Percentiles rank a stretch among this genome's conserved stretches.
These are phyloP conservation scores for Callaeas wilsoni DNA, from an alignment of 2,113 vertebrate genomes.

Conservation along the genomic window DNA sequence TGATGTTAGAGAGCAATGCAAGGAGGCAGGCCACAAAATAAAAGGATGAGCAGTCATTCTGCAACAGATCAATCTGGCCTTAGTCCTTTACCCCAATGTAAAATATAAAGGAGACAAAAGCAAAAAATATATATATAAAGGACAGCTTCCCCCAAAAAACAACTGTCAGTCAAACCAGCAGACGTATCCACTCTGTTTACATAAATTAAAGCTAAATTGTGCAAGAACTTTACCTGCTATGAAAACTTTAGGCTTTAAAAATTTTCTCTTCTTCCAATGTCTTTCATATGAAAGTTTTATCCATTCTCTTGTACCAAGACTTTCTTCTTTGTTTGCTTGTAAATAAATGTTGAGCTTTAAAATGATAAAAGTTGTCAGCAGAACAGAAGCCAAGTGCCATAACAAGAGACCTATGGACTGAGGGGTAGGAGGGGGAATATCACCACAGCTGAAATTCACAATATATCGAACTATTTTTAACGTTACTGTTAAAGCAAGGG, in stretches of 20 bases:
- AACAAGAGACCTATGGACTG: neutral
- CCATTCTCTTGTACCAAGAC: neutral
- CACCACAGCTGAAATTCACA: neutral
- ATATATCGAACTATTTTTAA: neutral
- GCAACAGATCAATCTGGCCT: neutral
- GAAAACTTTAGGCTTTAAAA: neutral
- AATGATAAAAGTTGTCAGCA: neutral
- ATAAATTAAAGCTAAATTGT: neutral
- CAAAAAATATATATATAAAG: neutral
- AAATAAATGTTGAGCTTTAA: neutral
- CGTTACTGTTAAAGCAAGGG: neutral
- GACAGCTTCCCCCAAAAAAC: accelerated
- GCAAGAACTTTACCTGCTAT: neutral
- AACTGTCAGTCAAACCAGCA: neutral
- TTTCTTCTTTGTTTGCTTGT: neutral
- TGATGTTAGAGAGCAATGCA: neutral
- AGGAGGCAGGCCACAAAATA: neutral
- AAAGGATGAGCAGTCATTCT: neutral
- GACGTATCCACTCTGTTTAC: neutral
- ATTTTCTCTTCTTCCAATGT: neutral
- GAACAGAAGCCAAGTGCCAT: neutral
- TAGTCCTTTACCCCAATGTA: neutral
- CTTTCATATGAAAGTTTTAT: neutral
- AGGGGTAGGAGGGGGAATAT: neutral
- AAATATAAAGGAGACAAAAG: neutral